Conservation (phyloP, 2,113 vertebrate genomes). For the Xiphophorus couchianus region DNA sequence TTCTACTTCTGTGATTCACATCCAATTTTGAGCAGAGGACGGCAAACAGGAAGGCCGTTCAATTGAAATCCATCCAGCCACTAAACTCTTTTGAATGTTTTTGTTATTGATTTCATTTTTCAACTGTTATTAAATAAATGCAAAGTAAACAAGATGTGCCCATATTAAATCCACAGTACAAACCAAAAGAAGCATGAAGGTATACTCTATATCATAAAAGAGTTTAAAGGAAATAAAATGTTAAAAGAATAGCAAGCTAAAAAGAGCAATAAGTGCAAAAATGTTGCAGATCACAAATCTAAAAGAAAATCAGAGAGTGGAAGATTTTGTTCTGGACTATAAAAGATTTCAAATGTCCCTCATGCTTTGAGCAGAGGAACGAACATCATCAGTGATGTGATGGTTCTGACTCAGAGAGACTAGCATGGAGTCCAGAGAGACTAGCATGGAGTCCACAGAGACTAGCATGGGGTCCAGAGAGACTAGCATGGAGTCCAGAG, state of each 20-base stretch:
- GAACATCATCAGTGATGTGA: conserved; percentile 59
- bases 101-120: conserved; percentile 7
- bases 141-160: conserved; percentile 33
- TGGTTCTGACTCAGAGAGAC: conserved; percentile 41
- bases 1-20: conserved; percentile 27
- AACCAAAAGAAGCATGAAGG: conserved; percentile 15
- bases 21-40: conserved; percentile 21
- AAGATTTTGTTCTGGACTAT: conserved; percentile 60
- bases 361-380: conserved; percentile 46
- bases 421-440: too few relatives aligned
- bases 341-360: conserved; percentile 53
- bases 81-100: background rate
- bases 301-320: conserved; percentile 7
- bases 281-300: conserved; percentile 53
- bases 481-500: too few relatives aligned
- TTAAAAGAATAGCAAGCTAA: conserved; percentile 39
- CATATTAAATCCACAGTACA: conserved; percentile 28
- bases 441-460: too few relatives aligned
- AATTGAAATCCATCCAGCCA: background rate
- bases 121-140: background rate
- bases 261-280: conserved; percentile 48
- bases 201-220: conserved; percentile 31
- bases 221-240: conserved; percentile 49
- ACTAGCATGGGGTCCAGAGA: too few relatives aligned
- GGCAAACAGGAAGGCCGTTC: conserved; percentile 20